These are phyloP conservation scores for Vanessa tameamea DNA, from an alignment of 1,140 invertebrate genomes.

Conservation along the genomic window DNA sequence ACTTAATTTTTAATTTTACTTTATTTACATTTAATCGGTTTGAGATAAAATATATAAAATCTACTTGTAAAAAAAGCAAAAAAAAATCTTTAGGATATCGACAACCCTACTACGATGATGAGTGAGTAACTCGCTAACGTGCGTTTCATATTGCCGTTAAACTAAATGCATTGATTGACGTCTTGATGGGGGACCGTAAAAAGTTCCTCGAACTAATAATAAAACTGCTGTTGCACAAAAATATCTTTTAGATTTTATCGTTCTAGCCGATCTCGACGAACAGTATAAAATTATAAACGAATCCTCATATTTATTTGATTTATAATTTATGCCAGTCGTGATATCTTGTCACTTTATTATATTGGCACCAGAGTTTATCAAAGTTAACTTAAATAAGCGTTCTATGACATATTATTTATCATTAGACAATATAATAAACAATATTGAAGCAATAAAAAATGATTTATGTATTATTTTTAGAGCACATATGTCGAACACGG, in stretches of 20 bases:
- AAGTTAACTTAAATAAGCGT: too few relatives aligned
- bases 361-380: too few relatives aligned
- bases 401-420: too few relatives aligned
- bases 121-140: slow-evolving; percentile 38
- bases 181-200: slow-evolving; percentile 53
- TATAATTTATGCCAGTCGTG: too few relatives aligned
- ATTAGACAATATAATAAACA: too few relatives aligned
- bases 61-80: not conserved
- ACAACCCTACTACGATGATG: slow-evolving; percentile 36
- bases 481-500: too few relatives aligned
- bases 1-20: too few relatives aligned
- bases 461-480: too few relatives aligned
- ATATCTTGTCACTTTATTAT: too few relatives aligned
- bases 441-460: too few relatives aligned
- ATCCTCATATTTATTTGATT: not conserved
- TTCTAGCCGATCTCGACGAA: not conserved
- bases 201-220: slow-evolving; percentile 52
- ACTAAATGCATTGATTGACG: slow-evolving; percentile 57
- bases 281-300: not conserved
- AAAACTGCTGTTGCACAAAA: slow-evolving; percentile 34
- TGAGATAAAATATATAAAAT: too few relatives aligned
- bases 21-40: too few relatives aligned
- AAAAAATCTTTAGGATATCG: not conserved
- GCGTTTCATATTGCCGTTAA: slow-evolving; percentile 50
- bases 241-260: slow-evolving; percentile 21